phyloP scores from a whole-genome alignment of 2,888 invertebrate species.

The Lithophane semibrunnea region DNA sequence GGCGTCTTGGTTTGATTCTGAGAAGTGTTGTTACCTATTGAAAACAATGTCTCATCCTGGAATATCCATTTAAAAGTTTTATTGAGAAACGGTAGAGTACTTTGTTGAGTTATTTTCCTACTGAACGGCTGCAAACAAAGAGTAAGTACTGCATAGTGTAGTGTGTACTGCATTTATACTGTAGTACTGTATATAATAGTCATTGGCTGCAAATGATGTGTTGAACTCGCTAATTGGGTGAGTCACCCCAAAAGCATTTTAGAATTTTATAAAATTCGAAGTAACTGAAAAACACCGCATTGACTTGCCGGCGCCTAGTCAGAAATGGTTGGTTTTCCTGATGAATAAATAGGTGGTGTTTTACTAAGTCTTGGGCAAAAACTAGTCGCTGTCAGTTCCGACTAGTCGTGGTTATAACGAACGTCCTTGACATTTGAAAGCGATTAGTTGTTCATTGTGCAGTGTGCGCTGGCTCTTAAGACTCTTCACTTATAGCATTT shows the following conservation, averaged over 20 bases:
- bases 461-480: slow-evolving; percentile 16
- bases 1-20: slow-evolving; percentile 6
- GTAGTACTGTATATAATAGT: too few relatives aligned
- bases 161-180: too few relatives aligned
- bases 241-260: background rate
- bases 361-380: slow-evolving; percentile 19
- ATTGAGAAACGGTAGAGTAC: background rate
- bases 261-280: slow-evolving; percentile 18
- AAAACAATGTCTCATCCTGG: background rate
- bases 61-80: background rate
- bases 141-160: too few relatives aligned
- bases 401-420: slow-evolving; percentile 33
- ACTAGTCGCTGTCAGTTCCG: slow-evolving; percentile 15
- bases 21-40: slow-evolving; percentile 11
- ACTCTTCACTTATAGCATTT: background rate
- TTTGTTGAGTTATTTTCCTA: background rate
- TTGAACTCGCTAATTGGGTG: background rate
- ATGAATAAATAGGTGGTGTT: slow-evolving; percentile 10
- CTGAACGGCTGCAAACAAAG: background rate
- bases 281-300: slow-evolving; percentile 3
- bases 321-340: slow-evolving; percentile 1
- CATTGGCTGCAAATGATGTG: background rate
- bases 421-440: slow-evolving; percentile 59
- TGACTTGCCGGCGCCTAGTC: background rate
- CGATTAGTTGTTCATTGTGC: slow-evolving; percentile 31